Percentiles rank a stretch among this genome's conserved stretches.
Conservation (phyloP, 2,113 vertebrate genomes). For the Oenanthe oenanthe region DNA sequence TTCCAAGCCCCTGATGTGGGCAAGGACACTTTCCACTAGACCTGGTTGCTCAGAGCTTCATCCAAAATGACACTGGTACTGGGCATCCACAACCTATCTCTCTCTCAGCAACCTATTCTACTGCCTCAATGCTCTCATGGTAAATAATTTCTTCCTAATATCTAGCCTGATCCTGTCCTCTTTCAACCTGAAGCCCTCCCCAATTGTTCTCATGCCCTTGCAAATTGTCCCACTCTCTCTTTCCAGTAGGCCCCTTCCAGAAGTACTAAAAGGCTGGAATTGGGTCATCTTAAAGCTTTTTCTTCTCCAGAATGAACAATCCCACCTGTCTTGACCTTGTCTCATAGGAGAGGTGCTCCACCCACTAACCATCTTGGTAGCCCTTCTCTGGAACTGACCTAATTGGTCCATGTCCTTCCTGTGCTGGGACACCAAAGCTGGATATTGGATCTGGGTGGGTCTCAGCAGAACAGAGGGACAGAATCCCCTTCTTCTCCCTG, state of each 20-base stretch:
- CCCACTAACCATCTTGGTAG: background rate
- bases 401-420: rapidly evolving
- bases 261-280: background rate
- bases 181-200: background rate
- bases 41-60: background rate
- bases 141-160: background rate
- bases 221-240: background rate
- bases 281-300: background rate
- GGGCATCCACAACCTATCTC: background rate
- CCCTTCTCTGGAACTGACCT: background rate
- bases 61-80: rapidly evolving
- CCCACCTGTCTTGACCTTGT: background rate
- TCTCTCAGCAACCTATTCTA: background rate
- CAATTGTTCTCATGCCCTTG: background rate
- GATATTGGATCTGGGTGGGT: background rate
- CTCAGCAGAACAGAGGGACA: background rate
- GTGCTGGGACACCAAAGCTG: background rate
- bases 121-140: background rate
- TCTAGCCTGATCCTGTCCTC: background rate
- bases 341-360: background rate
- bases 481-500: background rate
- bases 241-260: background rate
- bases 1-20: background rate
- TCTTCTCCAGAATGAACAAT: background rate
- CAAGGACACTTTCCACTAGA: background rate